These are phyloP conservation scores for Mactromeris polynyma DNA, from an alignment of 2,888 invertebrate genomes.

Conservation along the genomic window DNA sequence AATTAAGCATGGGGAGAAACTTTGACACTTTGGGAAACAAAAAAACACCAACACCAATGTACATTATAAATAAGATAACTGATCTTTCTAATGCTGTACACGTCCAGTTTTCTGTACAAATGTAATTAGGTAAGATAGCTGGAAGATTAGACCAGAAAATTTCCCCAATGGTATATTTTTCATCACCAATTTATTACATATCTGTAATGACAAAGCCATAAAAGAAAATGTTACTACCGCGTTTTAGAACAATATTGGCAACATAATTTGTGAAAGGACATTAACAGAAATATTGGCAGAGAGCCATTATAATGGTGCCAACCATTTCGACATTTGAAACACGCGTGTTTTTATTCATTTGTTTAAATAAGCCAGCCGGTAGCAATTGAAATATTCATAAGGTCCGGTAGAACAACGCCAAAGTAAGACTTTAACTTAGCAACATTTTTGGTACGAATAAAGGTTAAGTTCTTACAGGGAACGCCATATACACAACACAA, in stretches of 20 bases:
- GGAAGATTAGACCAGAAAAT: background rate
- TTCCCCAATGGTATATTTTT: background rate
- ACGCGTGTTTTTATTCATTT: background rate
- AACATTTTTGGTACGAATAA: too few species aligned
- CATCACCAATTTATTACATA: background rate
- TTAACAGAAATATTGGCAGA: background rate
- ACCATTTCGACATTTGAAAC: background rate
- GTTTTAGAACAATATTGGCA: background rate
- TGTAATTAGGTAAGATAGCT: background rate
- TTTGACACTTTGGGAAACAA: too few species aligned
- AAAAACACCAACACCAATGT: too few species aligned
- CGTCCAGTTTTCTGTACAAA: background rate
- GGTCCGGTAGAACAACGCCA: background rate
- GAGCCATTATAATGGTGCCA: background rate
- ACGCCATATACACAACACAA: too few species aligned
- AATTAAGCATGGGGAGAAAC: too few species aligned
- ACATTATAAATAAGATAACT: too few species aligned
- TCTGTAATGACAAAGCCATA: background rate
- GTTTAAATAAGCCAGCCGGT: background rate
- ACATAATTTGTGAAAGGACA: background rate
- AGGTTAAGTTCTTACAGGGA: too few species aligned
- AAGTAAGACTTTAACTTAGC: background rate
- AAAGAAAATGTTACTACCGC: background rate
- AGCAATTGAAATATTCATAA: background rate
- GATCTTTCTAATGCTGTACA: background rate